Conservation (phyloP, 2,113 vertebrate species). For the Phyllostomus discolor region DNA sequence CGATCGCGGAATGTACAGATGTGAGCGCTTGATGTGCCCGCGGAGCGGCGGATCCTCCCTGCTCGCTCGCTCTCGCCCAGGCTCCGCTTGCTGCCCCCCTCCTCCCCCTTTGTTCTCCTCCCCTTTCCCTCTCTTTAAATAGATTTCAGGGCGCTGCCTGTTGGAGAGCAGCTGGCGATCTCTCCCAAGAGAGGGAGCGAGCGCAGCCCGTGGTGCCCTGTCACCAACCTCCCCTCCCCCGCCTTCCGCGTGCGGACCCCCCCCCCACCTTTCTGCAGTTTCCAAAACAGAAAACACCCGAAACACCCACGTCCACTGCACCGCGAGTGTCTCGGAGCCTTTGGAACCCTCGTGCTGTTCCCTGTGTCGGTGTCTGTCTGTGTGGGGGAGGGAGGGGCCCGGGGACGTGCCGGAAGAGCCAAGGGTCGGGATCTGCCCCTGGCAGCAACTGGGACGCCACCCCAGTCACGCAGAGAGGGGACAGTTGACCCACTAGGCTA, state of each 20-base stretch:
- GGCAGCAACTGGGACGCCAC: conserved; percentile 38
- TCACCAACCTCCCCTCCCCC: conserved; percentile 75
- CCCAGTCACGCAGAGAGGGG: conserved; percentile 36
- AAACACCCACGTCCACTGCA: conserved; percentile 70
- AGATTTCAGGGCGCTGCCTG: conserved; percentile 85
- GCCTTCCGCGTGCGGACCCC: not conserved
- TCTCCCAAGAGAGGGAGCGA: conserved; percentile 74
- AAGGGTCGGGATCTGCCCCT: conserved; percentile 34
- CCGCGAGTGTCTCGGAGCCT: conserved; percentile 37
- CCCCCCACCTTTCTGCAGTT: conserved; percentile 66
- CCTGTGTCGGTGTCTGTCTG: not conserved
- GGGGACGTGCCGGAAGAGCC: conserved; percentile 32
- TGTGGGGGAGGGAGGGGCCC: not conserved
- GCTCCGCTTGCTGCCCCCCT: conserved; percentile 59
- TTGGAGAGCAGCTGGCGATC: conserved; percentile 84
- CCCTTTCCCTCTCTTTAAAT: conserved; percentile 83
- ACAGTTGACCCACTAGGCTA: conserved; percentile 66
- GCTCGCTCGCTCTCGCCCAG: conserved; percentile 71
- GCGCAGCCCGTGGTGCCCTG: conserved; percentile 76
- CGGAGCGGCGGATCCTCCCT: conserved; percentile 80
- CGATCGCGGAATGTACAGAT: conserved; percentile 85
- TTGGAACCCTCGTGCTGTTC: not conserved
- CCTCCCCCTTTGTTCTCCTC: conserved; percentile 78
- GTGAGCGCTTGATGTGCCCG: conserved; percentile 83
- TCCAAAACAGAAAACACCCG: conserved; percentile 74